phyloP scores from a whole-genome alignment of 2,113 vertebrate genomes.

The Orycteropus afer region DNA sequence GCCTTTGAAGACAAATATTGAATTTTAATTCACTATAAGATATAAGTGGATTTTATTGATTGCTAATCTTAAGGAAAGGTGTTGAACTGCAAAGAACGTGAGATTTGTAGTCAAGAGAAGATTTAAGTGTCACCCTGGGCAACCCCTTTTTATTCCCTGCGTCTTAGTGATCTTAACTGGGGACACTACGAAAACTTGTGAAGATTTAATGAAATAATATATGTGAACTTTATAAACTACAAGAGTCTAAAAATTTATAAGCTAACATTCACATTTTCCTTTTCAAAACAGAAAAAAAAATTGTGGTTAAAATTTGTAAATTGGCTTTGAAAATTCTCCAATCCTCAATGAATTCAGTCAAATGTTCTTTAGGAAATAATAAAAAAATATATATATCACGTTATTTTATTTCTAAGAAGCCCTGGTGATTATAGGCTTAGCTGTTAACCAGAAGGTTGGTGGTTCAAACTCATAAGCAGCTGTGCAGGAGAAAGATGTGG shows the following conservation, averaged over 20 bases:
- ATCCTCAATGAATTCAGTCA: neutral
- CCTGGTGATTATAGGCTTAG: neutral
- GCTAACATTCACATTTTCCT: neutral
- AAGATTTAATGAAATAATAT: slow-evolving; percentile 5
- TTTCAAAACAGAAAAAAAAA: slow-evolving; percentile 22
- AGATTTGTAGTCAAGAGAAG: neutral
- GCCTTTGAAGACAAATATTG: neutral
- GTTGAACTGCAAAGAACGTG: neutral
- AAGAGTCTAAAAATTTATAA: neutral
- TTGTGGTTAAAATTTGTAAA: neutral
- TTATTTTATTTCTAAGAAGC: neutral
- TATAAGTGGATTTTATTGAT: neutral
- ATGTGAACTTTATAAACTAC: neutral
- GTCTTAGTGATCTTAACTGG: neutral
- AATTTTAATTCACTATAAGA: neutral
- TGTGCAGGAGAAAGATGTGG: too few species aligned
- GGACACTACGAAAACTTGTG: neutral
- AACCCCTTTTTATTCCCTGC: neutral
- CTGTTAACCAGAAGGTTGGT: neutral
- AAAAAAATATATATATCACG: too few species aligned
- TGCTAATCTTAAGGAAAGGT: neutral
- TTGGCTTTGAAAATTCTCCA: neutral
- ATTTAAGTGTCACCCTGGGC: neutral
- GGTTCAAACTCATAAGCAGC: too few species aligned
- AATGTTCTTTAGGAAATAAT: neutral